A percentile compares a stretch with the other conserved stretches of the same genome.
Conservation (phyloP, 2,113 vertebrate species). For the Atrichornis clamosus region DNA sequence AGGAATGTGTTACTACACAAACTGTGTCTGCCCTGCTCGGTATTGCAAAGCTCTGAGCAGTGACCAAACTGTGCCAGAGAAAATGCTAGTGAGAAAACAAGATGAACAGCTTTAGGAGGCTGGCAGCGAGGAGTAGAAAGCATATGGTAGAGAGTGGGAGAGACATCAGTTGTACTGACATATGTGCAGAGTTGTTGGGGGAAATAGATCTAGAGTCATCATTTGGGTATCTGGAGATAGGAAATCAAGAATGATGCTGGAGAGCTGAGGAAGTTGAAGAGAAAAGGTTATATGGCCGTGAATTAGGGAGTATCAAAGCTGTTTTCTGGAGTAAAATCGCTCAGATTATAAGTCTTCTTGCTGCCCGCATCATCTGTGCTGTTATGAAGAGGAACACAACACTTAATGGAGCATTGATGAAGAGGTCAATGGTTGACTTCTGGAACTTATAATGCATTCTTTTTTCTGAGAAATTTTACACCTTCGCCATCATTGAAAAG, state of each 20-base stretch:
- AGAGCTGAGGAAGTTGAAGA: not conserved
- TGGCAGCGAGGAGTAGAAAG: not conserved
- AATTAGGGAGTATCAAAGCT: not conserved
- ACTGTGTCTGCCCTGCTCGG: not conserved
- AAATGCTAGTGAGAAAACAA: not conserved
- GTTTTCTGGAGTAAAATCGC: not conserved
- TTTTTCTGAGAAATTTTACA: not conserved
- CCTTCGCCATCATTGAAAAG: not conserved
- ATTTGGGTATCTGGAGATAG: not conserved
- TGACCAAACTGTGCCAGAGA: not conserved
- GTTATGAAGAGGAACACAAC: not conserved
- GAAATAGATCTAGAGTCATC: not conserved
- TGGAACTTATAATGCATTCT: not conserved
- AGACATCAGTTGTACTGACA: not conserved
- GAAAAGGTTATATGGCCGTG: not conserved
- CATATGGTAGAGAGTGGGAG: not conserved
- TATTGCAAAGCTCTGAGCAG: not conserved
- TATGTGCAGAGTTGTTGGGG: not conserved
- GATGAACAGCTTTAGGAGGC: not conserved
- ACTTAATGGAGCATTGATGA: not conserved
- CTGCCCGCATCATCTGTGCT: not conserved
- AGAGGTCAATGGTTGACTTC: not conserved
- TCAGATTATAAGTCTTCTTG: not conserved
- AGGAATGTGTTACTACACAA: not conserved
- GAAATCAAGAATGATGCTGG: not conserved